phyloP scores from a whole-genome alignment of 2,113 vertebrate genomes.

The Lophochroa leadbeateri region DNA sequence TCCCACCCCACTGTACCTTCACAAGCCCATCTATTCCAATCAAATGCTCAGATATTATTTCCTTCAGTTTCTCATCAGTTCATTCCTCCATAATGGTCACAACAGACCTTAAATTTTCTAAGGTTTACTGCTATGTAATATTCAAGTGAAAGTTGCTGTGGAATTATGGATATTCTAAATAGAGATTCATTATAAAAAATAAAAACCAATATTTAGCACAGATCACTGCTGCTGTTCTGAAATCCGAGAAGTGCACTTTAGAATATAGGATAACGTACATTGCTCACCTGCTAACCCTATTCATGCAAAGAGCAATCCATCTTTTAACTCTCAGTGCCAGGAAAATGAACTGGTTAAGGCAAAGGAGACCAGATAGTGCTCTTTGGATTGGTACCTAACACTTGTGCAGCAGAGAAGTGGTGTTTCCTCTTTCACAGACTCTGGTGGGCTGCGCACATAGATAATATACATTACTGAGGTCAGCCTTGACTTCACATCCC shows the following conservation, averaged over 20 bases:
- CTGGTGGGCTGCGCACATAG: background rate
- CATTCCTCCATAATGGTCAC: background rate
- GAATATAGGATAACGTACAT: background rate
- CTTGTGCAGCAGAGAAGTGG: background rate
- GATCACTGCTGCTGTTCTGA: background rate
- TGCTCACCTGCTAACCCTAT: background rate
- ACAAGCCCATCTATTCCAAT: background rate
- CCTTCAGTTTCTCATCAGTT: background rate
- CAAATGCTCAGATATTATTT: background rate
- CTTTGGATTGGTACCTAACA: accelerated
- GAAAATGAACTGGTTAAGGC: background rate
- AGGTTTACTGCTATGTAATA: background rate
- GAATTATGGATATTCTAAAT: background rate
- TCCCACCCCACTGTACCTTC: background rate
- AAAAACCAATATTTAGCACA: background rate
- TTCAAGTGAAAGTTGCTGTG: background rate
- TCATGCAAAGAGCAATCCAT: background rate
- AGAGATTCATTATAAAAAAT: background rate
- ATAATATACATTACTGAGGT: background rate
- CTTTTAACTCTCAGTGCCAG: background rate
- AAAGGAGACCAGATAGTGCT: background rate
- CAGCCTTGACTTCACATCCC: background rate
- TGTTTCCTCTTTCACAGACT: background rate
- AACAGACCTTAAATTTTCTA: background rate
- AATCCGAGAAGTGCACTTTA: background rate